These are phyloP conservation scores for Pycnonotus jocosus DNA, from an alignment of 2,113 vertebrate genomes.

Conservation along the genomic window DNA sequence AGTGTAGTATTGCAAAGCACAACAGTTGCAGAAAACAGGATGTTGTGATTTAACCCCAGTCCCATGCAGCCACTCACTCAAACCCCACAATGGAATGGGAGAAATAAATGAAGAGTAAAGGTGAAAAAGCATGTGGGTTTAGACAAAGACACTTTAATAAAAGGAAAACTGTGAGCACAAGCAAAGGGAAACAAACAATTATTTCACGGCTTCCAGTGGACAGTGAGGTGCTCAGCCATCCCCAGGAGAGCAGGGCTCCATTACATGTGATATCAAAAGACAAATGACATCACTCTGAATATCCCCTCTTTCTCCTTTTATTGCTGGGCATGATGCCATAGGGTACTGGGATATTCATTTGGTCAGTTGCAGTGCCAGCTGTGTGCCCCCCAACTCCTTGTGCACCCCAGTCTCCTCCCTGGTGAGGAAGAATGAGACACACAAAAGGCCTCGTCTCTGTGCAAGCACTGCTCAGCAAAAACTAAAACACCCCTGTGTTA, in stretches of 20 bases:
- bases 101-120: background rate
- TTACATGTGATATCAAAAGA: background rate
- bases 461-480: background rate
- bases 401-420: background rate
- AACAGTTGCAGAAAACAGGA: background rate
- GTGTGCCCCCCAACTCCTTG: background rate
- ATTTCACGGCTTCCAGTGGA: background rate
- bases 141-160: background rate
- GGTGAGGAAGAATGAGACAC: background rate
- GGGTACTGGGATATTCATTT: background rate
- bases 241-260: background rate
- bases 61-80: background rate
- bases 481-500: background rate
- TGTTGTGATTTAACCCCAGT: background rate
- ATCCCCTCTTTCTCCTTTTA: background rate
- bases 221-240: background rate
- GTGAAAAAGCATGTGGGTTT: background rate
- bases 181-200: background rate
- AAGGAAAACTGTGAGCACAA: background rate
- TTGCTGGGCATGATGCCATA: too few species aligned
- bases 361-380: background rate
- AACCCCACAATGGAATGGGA: background rate
- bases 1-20: background rate
- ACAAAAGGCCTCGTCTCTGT: background rate
- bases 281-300: background rate